phyloP scores from a whole-genome alignment of 2,888 invertebrate species.

The Tipula helvola region DNA sequence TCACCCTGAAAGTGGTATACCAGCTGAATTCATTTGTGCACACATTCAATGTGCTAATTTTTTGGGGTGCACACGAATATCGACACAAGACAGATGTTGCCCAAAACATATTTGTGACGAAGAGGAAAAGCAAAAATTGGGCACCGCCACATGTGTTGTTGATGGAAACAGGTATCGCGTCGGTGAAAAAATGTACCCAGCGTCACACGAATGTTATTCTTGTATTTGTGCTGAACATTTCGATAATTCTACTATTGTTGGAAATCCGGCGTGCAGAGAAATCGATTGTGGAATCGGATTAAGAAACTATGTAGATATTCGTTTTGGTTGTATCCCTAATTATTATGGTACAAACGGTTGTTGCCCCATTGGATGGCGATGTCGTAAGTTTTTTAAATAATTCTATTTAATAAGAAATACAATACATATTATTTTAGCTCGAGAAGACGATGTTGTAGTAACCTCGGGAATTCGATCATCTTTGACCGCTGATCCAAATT shows the following conservation, averaged over 20 bases:
- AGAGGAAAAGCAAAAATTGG: conserved; percentile 22
- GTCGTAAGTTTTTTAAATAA: conserved; percentile 14
- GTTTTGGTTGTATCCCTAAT: conserved; percentile 19
- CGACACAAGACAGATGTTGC: conserved; percentile 14
- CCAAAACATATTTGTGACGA: conserved; percentile 15
- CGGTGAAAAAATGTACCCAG: conserved; percentile 38
- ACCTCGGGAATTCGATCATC: background rate
- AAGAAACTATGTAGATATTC: conserved; percentile 13
- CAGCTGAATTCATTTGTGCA: background rate
- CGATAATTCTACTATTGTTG: conserved; percentile 14
- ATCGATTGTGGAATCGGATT: conserved; percentile 19
- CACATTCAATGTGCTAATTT: background rate
- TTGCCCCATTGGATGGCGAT: conserved; percentile 21
- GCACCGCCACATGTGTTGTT: conserved; percentile 29
- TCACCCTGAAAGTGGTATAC: background rate
- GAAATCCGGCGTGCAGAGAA: conserved; percentile 17
- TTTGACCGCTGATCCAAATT: conserved; percentile 12
- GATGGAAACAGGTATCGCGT: conserved; percentile 38
- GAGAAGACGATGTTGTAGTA: background rate
- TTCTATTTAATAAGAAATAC: background rate
- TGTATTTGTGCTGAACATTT: conserved; percentile 15
- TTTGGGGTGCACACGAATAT: background rate
- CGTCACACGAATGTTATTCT: conserved; percentile 26
- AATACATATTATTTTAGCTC: background rate
- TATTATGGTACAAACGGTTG: conserved; percentile 17